These are phyloP conservation scores for Protobothrops flavoviridis DNA, from an alignment of 2,113 vertebrate genomes.

Conservation along the genomic window DNA sequence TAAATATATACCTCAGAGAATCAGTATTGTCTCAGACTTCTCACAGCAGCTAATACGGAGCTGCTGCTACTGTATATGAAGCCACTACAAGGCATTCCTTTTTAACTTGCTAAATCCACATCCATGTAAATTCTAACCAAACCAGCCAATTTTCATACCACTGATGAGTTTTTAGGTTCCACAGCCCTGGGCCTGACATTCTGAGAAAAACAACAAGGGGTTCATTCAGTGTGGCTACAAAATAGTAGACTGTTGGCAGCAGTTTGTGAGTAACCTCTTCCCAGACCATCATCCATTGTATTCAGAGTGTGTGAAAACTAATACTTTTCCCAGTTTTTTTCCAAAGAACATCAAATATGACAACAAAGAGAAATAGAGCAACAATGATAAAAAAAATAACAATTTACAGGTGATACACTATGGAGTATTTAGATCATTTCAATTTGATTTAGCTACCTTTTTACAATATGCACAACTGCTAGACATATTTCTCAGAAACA, in stretches of 20 bases:
- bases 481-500: neutral
- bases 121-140: neutral
- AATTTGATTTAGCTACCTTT: neutral
- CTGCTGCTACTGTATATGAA: neutral
- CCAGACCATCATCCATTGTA: neutral
- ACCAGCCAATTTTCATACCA: neutral
- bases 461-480: neutral
- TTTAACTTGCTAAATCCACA: neutral
- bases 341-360: neutral
- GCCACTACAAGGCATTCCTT: neutral
- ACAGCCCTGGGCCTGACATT: neutral
- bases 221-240: neutral
- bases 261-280: neutral
- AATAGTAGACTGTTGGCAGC: neutral
- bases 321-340: neutral
- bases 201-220: neutral
- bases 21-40: neutral
- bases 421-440: neutral
- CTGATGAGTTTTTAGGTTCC: neutral
- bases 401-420: neutral
- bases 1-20: neutral
- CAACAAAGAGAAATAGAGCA: neutral
- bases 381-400: neutral
- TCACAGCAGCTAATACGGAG: neutral
- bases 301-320: neutral